Base-by-base conservation (phyloP, 37 sponge, comb jelly and placozoan species). In the Dysidea cf. avara region DNA sequence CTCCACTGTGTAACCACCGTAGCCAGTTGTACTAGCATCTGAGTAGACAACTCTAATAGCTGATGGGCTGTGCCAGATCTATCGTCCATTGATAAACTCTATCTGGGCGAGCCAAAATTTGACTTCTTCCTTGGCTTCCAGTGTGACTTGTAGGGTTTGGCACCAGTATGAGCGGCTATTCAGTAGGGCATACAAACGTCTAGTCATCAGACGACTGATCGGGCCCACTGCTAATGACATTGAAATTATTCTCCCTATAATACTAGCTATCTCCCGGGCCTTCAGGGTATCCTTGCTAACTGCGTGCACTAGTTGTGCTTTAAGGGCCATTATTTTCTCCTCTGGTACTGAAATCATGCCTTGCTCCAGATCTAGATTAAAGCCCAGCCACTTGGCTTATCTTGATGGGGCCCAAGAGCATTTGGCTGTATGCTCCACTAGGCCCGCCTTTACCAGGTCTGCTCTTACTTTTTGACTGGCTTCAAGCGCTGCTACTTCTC, bases 1-100 rank as follows among this genome's bases (percentile, higher is more conserved):
- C 1, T 64, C 26, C 26, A 71, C 72, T 24, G 37, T 36, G 35
- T 71, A 70, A 12, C 81, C 81, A 6, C 63, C 81, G 60, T 52
- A 80, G 31, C 81, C 81, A 22, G 64, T 14, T 7, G 69, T 54
- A 49, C 81, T 49, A 35, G 65, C 81, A 71, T 80, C 71, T 39
- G 72, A 61, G 40, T 68, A 78, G 6, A 57, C 69, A 1, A 78
- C 49, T 39, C 61, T 78, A 28, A 68, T 31, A n/a, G 79, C 69
- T 13, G 58, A 56, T 1, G 79, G 58, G 2, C 6, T 39, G 38
- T 56, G 48, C 69, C 79, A 68, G 25, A 69, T 61, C 0, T 60
- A 39, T 30, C 61, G 61, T 0, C 63, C 51, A 31, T 79, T 79
- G 47, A 39, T 55, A 4, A n/a, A 17, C 13, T 55, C 69, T 21